These are phyloP conservation scores for Acomys russatus DNA, from an alignment of 2,797 vertebrate genomes.

Conservation along the genomic window DNA sequence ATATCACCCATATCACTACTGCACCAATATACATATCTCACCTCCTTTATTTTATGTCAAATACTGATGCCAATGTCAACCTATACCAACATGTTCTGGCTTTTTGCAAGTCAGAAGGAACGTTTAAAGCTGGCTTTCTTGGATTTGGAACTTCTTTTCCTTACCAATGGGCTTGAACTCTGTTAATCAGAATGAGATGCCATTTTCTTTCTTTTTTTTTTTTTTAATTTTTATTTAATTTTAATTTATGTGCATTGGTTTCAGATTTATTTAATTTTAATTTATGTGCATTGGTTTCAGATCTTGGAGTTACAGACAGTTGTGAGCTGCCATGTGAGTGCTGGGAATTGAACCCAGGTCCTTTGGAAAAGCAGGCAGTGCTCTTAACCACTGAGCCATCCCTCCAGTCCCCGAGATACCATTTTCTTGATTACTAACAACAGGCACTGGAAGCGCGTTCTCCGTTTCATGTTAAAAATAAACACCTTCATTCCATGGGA, in stretches of 20 bases:
- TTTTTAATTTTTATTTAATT: too few relatives aligned
- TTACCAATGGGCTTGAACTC: background rate
- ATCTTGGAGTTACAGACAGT: too few relatives aligned
- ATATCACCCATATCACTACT: background rate
- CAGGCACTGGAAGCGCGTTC: background rate
- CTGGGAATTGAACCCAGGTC: too few relatives aligned
- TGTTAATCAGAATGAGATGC: background rate
- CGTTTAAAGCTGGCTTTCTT: conserved; percentile 20
- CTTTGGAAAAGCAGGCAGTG: too few relatives aligned
- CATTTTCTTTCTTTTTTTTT: too few relatives aligned
- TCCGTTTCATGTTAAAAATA: background rate
- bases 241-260: too few relatives aligned
- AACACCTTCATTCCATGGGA: background rate
- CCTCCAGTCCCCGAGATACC: too few relatives aligned
- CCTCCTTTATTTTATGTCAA: conserved; percentile 10
- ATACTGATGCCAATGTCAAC: background rate
- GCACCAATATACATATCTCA: background rate
- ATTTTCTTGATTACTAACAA: conserved; percentile 24
- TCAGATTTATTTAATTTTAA: too few relatives aligned
- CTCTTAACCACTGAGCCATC: too few relatives aligned
- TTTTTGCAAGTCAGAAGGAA: background rate
- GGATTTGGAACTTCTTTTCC: background rate
- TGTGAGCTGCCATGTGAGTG: too few relatives aligned
- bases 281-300: too few relatives aligned
- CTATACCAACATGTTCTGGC: conserved; percentile 1